Base-by-base conservation (phyloP, 2,888 invertebrate genomes). In the Cryptophagus acutangulus region DNA sequence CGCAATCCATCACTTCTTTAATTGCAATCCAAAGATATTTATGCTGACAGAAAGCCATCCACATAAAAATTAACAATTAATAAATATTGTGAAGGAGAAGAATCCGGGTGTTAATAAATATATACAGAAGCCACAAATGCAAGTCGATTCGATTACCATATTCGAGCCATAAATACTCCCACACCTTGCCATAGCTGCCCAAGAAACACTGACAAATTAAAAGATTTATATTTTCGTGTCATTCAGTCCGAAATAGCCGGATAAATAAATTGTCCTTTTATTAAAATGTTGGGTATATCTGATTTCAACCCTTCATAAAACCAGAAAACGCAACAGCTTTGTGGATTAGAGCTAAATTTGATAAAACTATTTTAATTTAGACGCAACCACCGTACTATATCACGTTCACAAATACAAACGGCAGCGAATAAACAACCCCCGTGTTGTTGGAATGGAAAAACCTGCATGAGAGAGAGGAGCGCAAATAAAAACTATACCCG, bases 1-100 rank as follows among this genome's bases (percentile, higher is more conserved):
- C n/a, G n/a, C n/a, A n/a, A n/a, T n/a, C n/a, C n/a, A n/a, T n/a
- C n/a, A n/a, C n/a, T n/a, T n/a, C n/a, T n/a, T n/a, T n/a, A n/a
- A 26, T 26, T 26, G 12, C 31, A 16, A 15, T 31, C 16, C 15
- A 31, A 31, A 31, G 15, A 31, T 31, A 62, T 64, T 66, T 63
- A 64, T 60, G 64, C 46, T 63, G 64, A 66, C 62, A 64, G 59
- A 53, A 54, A 55, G 50, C 55, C 60, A 65, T 65, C 61, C 58
- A 56, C 62, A 58, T 64, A 62, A 64, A 66, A 66, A 65, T 65
- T 63, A 66, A 63, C 63, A 64, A 64, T 62, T 62, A 63, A 64
- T 64, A 63, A 65, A 62, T 62, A 57, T 51, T n/a, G n/a, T n/a
- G n/a, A n/a, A n/a, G 51, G 52, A 51, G 48, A 52, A 56, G 56